phyloP scores from a whole-genome alignment of 2,113 vertebrate species.

The Empidonax alnorum region DNA sequence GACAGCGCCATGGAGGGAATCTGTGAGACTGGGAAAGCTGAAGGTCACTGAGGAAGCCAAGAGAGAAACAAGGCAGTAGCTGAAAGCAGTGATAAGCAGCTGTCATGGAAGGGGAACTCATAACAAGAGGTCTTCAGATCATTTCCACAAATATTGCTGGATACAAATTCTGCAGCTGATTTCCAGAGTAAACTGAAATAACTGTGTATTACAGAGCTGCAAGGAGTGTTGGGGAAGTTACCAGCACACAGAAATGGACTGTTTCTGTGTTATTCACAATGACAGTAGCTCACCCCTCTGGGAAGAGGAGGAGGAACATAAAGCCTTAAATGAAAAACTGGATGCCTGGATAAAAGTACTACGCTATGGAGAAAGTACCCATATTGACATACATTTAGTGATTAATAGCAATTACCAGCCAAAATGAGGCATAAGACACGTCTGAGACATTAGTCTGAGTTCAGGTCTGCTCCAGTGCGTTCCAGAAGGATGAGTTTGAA shows the following conservation, averaged over 20 bases:
- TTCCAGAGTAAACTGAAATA: background rate
- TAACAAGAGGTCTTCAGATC: background rate
- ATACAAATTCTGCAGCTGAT: background rate
- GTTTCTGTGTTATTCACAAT: background rate
- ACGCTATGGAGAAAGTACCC: background rate
- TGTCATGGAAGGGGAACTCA: background rate
- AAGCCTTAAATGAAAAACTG: background rate
- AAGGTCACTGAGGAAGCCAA: background rate
- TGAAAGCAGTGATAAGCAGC: background rate
- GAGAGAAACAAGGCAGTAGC: background rate
- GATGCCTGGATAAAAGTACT: background rate
- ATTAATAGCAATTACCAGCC: background rate
- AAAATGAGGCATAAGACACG: background rate
- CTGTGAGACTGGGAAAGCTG: background rate
- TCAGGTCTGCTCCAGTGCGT: background rate
- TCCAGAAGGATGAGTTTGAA: background rate
- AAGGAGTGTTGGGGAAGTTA: background rate
- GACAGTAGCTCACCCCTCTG: conserved; percentile 22
- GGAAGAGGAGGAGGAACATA: background rate
- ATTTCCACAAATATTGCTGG: background rate
- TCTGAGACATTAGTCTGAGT: background rate
- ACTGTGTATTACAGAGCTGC: rapidly evolving
- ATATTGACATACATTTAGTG: background rate
- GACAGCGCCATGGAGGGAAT: background rate
- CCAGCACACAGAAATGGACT: background rate